These are phyloP conservation scores for Plebejus anna DNA, from an alignment of 2,888 invertebrate genomes.

Conservation along the genomic window DNA sequence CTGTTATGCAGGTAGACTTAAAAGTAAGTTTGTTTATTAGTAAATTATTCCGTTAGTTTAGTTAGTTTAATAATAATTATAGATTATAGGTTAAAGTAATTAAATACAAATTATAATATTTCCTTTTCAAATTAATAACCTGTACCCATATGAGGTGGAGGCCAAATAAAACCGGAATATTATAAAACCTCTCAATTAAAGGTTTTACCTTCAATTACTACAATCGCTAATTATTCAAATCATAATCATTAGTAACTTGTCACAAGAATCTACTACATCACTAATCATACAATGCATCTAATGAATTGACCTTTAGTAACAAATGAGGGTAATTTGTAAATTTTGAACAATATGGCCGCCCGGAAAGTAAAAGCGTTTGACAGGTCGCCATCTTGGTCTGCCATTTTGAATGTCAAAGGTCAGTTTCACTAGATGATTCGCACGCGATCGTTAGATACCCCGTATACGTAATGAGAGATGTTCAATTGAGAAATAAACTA, in stretches of 20 bases:
- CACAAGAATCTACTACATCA: background rate
- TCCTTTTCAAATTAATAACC: constrained; percentile 10
- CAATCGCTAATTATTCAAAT: background rate
- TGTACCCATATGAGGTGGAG: background rate
- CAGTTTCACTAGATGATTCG: constrained; percentile 63
- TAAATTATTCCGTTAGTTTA: background rate
- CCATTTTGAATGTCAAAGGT: constrained; percentile 63
- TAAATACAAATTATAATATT: background rate
- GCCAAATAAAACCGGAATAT: background rate
- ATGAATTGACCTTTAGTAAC: constrained; percentile 18
- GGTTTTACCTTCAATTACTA: background rate
- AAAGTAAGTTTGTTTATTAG: background rate
- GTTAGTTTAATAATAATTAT: background rate
- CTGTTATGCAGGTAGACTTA: background rate
- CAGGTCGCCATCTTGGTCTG: constrained; percentile 63
- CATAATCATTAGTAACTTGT: background rate
- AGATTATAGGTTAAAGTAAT: background rate
- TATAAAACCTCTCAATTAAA: background rate
- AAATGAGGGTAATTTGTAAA: constrained; percentile 28
- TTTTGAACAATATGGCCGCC: constrained; percentile 10
- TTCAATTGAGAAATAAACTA: constrained; percentile 30
- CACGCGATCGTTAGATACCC: constrained; percentile 39
- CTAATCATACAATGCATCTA: background rate
- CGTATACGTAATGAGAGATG: constrained; percentile 38
- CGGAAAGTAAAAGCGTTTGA: constrained; percentile 46